Evolutionary conservation across 1,140 invertebrate genomes (phyloP), one percentile per base, ranked within the genome.

Genomic region (Sarcophaga bullata): DNA sequence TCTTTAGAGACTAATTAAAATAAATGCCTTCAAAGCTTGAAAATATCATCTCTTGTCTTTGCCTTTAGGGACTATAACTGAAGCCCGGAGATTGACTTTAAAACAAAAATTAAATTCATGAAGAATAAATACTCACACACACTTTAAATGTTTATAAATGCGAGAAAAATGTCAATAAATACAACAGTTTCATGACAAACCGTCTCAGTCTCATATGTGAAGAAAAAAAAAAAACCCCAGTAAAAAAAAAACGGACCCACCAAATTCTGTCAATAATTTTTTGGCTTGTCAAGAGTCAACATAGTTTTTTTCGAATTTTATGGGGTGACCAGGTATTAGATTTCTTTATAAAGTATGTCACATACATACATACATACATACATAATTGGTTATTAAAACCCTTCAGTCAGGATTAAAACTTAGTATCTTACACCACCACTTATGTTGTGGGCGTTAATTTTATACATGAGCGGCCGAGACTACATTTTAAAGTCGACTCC

Each of bases 151-250:
- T 81, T 15, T 50, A 13, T 50, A 80, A 47, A 87, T 87, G 87
- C 87, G 87, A 88, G 87, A 88, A 88, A 88, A 88, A 86, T 86
- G 85, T 85, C 87, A 88, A 88, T 88, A 88, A 88, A 88, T 88
- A 87, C 87, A 87, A 87, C 87, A 88, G 86, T 62, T 86, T 87
- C 88, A 88, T 87, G 85, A 87, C 87, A 88, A 86, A 86, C 25
- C 25, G 84, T 83, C 80, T 19, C 54, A 58, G 54, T 37, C 25
- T 37, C 25, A 37, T 4, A 37, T 37, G 25, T 37, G 25, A 37
- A 37, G 25, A 37, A 37, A 37, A 37, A 37, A 37, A 37, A 37
- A 37, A n/a, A n/a, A n/a, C n/a, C n/a, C 10, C 10, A 13, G 3
- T 58, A 58, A 58, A 13, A 58, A 80, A 80, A 80, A 62, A 80